These are phyloP conservation scores for Pempheris klunzingeri DNA, from an alignment of 2,797 vertebrate species.

Conservation along the genomic window DNA sequence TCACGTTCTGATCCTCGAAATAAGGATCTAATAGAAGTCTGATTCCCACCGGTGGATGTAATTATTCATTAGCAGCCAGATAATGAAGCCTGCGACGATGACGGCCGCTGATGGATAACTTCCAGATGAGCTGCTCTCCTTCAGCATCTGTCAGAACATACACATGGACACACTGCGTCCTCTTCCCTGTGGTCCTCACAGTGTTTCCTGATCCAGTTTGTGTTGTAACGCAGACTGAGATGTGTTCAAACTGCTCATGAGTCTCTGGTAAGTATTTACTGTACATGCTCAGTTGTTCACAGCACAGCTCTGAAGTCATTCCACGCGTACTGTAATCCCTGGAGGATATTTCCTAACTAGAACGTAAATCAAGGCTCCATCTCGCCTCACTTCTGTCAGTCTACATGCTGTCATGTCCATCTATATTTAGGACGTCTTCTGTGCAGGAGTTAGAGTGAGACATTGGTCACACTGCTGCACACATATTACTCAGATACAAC, in stretches of 20 bases:
- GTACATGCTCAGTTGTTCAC: background rate
- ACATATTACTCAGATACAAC: background rate
- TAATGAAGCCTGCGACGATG: conserved; percentile 43
- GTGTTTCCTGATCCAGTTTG: conserved; percentile 17
- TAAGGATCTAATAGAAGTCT: conserved; percentile 35
- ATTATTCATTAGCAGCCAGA: conserved; percentile 52
- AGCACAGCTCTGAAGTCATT: conserved; percentile 24
- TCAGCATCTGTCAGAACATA: conserved; percentile 21
- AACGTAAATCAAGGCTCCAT: conserved; percentile 26
- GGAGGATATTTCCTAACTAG: conserved; percentile 29
- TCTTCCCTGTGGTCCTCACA: background rate
- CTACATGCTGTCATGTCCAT: conserved; percentile 35
- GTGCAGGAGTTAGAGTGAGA: conserved; percentile 5
- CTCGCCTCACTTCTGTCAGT: conserved; percentile 39
- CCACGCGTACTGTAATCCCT: conserved; percentile 18
- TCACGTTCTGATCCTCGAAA: conserved; percentile 22
- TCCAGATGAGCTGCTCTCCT: conserved; percentile 39
- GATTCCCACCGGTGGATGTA: conserved; percentile 42
- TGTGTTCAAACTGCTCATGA: background rate
- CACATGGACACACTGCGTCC: background rate
- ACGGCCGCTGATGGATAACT: conserved; percentile 39
- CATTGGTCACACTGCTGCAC: conserved; percentile 1
- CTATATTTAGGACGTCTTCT: conserved; percentile 44
- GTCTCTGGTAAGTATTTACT: background rate
- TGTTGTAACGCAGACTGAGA: background rate